phyloP scores from a whole-genome alignment of 2,888 invertebrate species.

The Epiblema foenella region DNA sequence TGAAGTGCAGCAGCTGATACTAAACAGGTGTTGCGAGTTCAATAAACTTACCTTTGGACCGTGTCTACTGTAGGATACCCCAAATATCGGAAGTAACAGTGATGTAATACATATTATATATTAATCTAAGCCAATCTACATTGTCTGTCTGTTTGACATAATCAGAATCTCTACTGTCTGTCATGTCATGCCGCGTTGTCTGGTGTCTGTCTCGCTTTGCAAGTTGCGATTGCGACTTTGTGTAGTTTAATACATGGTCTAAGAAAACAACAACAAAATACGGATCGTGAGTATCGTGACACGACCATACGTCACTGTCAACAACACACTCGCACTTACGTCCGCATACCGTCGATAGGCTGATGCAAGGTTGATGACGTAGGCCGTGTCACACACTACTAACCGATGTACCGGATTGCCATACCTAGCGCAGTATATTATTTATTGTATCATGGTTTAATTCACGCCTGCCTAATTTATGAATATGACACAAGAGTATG shows the following conservation, averaged over 20 bases:
- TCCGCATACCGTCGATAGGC: too few relatives aligned
- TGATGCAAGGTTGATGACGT: too few relatives aligned
- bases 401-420: too few relatives aligned
- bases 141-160: background rate
- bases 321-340: too few relatives aligned
- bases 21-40: slow-evolving; percentile 28
- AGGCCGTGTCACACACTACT: too few relatives aligned
- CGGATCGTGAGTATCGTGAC: too few relatives aligned
- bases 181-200: background rate
- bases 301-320: too few relatives aligned
- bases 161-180: background rate
- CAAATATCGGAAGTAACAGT: background rate
- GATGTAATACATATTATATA: background rate
- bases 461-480: background rate
- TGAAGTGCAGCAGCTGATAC: slow-evolving; percentile 12
- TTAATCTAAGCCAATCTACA: background rate
- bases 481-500: too few relatives aligned
- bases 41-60: slow-evolving; percentile 16
- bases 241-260: too few relatives aligned
- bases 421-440: too few relatives aligned
- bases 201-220: background rate
- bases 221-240: background rate
- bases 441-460: too few relatives aligned
- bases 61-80: slow-evolving; percentile 8
- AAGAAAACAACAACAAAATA: too few relatives aligned